Conservation (phyloP, 2,797 vertebrate species). For the Gymnothorax reevesii region DNA sequence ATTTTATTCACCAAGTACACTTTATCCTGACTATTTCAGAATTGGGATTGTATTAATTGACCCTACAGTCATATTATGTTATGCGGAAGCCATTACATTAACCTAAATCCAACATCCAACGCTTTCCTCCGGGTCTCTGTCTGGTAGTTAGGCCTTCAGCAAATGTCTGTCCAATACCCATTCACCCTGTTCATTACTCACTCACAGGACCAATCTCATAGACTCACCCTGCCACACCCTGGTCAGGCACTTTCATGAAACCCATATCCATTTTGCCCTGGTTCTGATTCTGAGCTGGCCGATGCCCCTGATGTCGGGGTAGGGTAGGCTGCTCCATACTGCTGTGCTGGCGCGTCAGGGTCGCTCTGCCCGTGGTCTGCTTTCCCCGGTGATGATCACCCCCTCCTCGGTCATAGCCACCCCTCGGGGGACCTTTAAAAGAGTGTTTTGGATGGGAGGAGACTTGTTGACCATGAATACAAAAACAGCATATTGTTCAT, state of each 20-base stretch:
- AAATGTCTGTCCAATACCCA: not conserved
- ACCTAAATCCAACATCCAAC: not conserved
- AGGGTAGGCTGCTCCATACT: slow-evolving; percentile 80
- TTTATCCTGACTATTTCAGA: no score
- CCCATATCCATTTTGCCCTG: slow-evolving; percentile 62
- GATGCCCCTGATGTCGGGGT: slow-evolving; percentile 61
- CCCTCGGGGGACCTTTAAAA: slow-evolving; percentile 41
- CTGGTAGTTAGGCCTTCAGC: not conserved
- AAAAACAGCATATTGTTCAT: not conserved
- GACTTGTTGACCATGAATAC: not conserved
- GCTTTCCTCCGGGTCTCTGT: not conserved
- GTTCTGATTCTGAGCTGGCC: slow-evolving; percentile 53
- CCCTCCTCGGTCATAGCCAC: slow-evolving; percentile 30
- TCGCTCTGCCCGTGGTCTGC: slow-evolving; percentile 50
- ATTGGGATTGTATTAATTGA: no score
- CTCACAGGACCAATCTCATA: not conserved
- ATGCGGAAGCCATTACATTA: not conserved
- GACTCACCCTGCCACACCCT: slow-evolving; percentile 79
- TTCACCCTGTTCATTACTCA: not conserved
- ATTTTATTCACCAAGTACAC: no score
- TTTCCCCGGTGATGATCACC: slow-evolving; percentile 20
- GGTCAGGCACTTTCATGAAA: slow-evolving; percentile 83
- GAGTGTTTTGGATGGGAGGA: not conserved
- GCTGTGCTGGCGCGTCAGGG: slow-evolving; percentile 71
- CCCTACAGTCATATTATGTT: no score